A percentile compares a stretch with the other conserved stretches of the same genome.
phyloP scores from a whole-genome alignment of 2,888 invertebrate genomes.

The Drosophila tripunctata region DNA sequence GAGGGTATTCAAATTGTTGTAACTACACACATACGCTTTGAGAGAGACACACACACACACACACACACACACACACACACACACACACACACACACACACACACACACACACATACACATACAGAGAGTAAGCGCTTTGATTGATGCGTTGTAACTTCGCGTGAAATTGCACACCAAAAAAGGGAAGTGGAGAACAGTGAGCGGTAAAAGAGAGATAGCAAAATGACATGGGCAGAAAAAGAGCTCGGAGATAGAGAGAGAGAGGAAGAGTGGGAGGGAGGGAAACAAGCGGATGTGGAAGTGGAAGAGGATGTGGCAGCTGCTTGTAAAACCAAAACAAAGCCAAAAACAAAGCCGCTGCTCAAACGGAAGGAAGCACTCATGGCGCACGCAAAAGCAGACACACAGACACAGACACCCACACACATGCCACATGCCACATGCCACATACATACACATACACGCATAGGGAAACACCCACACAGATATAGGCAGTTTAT shows the following conservation, averaged over 20 bases:
- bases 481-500: conserved; percentile 37
- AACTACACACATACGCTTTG: background rate
- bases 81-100: background rate
- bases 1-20: background rate
- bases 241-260: background rate
- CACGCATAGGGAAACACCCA: conserved; percentile 8
- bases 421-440: conserved; percentile 17
- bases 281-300: background rate
- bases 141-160: conserved; percentile 73
- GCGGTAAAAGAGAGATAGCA: background rate
- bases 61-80: background rate
- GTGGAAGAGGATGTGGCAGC: conserved; percentile 27
- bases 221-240: background rate
- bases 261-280: background rate
- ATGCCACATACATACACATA: conserved; percentile 9
- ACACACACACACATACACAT: conserved; percentile 3
- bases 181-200: background rate
- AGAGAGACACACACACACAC: conserved; percentile 1
- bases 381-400: conserved; percentile 28
- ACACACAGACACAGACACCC: conserved; percentile 10
- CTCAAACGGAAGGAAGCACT: conserved; percentile 61
- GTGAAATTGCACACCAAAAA: conserved; percentile 74
- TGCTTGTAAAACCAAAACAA: conserved; percentile 48
- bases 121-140: conserved; percentile 54
- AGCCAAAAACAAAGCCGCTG: conserved; percentile 34